These are phyloP conservation scores for Caenorhabditis sulstoni DNA, from an alignment of 2,888 invertebrate genomes.

Conservation along the genomic window DNA sequence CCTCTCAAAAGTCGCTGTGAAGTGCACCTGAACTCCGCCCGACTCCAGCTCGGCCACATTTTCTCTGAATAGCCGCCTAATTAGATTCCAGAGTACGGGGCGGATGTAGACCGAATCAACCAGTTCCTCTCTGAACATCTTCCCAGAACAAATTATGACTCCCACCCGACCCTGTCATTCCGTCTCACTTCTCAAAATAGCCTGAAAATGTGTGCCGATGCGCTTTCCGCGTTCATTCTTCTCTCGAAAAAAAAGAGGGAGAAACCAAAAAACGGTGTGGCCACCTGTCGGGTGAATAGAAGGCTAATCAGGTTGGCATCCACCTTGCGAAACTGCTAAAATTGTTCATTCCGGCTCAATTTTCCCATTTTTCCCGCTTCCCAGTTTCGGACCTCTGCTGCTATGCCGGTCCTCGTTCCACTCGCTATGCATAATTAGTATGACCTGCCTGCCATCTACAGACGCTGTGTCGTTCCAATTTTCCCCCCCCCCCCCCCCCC, in stretches of 20 bases:
- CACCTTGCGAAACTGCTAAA: too few species aligned
- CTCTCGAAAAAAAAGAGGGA: too few species aligned
- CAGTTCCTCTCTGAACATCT: background rate
- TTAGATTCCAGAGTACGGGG: slow-evolving; percentile 13
- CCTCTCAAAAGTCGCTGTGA: too few species aligned
- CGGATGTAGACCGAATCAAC: background rate
- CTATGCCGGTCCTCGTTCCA: too few species aligned
- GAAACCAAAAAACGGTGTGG: too few species aligned
- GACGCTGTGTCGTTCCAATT: slow-evolving; percentile 22
- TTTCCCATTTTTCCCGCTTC: background rate
- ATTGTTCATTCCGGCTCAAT: too few species aligned
- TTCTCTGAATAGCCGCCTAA: slow-evolving; percentile 29
- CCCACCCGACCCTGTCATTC: too few species aligned
- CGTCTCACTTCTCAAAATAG: too few species aligned
- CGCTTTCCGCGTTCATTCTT: too few species aligned
- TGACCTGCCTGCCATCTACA: slow-evolving; percentile 59
- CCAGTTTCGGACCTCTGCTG: too few species aligned
- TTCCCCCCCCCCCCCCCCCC: slow-evolving; percentile 1
- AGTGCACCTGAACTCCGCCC: slow-evolving; percentile 23
- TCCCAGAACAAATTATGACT: too few species aligned
- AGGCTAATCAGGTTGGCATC: background rate
- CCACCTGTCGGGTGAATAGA: slow-evolving; percentile 5
- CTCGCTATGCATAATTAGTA: slow-evolving; percentile 57
- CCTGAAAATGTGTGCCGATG: too few species aligned
- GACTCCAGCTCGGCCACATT: slow-evolving; percentile 2